phyloP scores from a whole-genome alignment of 2,888 invertebrate species.

The Phasia obesa region DNA sequence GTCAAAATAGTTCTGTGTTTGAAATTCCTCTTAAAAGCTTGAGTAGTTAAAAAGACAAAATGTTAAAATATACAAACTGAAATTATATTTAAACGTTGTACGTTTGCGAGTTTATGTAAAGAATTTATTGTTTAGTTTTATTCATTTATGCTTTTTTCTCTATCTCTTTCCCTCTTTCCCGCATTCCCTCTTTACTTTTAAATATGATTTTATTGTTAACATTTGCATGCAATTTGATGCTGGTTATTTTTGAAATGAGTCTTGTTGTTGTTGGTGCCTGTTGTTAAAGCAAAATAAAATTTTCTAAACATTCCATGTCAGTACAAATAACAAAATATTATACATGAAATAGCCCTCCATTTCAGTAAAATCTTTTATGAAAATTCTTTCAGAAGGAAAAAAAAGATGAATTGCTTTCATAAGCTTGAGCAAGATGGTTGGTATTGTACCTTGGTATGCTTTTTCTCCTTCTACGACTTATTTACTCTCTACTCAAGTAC shows the following conservation, averaged over 20 bases:
- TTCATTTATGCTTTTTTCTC: too few relatives aligned
- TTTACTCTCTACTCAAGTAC: conserved; percentile 12
- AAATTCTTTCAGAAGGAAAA: conserved; percentile 25
- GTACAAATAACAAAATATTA: conserved; percentile 28
- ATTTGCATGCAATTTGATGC: conserved; percentile 62
- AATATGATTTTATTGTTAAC: conserved; percentile 54
- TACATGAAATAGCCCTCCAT: conserved; percentile 6
- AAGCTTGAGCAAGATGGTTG: conserved; percentile 35
- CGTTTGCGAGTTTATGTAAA: too few relatives aligned
- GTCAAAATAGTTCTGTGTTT: too few relatives aligned
- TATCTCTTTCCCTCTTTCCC: not conserved
- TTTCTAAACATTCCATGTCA: conserved; percentile 31
- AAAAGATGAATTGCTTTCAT: conserved; percentile 21
- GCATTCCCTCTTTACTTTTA: not conserved
- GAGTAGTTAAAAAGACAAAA: too few relatives aligned
- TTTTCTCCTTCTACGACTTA: not conserved
- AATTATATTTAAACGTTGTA: too few relatives aligned
- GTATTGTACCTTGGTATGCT: not conserved
- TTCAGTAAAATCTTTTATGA: conserved; percentile 23
- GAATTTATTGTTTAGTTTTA: too few relatives aligned
- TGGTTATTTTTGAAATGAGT: conserved; percentile 18
- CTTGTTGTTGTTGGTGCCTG: conserved; percentile 1
- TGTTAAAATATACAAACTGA: too few relatives aligned
- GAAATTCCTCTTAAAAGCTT: too few relatives aligned
- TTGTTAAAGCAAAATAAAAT: conserved; percentile 14